phyloP scores from a whole-genome alignment of 2,888 invertebrate species.

The Ophion ellenae region DNA sequence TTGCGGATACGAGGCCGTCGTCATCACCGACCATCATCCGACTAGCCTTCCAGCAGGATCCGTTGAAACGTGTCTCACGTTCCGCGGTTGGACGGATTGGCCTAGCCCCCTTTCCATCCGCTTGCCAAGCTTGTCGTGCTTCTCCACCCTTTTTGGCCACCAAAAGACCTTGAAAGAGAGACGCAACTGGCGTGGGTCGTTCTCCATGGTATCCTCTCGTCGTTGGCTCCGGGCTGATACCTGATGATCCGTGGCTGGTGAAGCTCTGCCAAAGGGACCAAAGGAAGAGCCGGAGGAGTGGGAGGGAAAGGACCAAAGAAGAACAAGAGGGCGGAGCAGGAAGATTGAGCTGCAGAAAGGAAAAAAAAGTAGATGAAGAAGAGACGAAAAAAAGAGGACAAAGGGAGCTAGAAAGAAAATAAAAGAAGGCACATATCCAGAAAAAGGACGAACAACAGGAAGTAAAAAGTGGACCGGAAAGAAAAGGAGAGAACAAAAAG shows the following conservation, averaged over 20 bases:
- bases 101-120: background rate
- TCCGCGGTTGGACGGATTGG: slow-evolving; percentile 68
- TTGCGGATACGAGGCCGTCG: slow-evolving; percentile 68
- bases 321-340: background rate
- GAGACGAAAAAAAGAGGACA: no score
- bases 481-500: background rate
- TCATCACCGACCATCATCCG: slow-evolving; percentile 59
- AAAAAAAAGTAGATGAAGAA: no score
- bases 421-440: background rate
- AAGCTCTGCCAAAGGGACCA: slow-evolving; percentile 11
- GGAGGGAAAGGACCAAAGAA: background rate
- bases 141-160: slow-evolving; percentile 53
- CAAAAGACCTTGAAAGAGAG: slow-evolving; percentile 66
- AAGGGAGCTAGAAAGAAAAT: background rate
- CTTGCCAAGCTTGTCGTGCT: background rate
- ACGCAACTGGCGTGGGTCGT: slow-evolving; percentile 38
- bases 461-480: background rate
- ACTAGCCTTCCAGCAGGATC: slow-evolving; percentile 33
- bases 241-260: background rate
- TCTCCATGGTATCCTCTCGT: slow-evolving; percentile 50
- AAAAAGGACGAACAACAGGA: background rate
- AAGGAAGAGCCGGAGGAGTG: background rate
- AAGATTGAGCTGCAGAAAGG: no score
- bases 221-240: slow-evolving; percentile 44
- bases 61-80: slow-evolving; percentile 28